Percentiles rank a stretch among this genome's conserved stretches.
phyloP scores from a whole-genome alignment of 2,797 vertebrate species.

The Alauda arvensis region DNA sequence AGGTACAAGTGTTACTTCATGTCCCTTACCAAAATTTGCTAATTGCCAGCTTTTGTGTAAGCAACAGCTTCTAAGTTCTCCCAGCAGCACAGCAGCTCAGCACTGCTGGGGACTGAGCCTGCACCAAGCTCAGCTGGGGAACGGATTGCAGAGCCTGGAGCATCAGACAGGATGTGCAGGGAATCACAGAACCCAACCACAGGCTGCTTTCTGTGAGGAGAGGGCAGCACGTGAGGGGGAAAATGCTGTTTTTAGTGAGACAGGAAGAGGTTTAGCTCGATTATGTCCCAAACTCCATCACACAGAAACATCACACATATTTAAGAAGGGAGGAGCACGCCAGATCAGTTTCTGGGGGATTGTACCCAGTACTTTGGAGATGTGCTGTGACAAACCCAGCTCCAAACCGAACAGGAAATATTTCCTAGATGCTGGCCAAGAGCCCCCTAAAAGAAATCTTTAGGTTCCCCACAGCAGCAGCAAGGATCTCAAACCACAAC shows the following conservation, averaged over 20 bases:
- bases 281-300: not conserved
- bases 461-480: not conserved
- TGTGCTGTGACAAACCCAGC: not conserved
- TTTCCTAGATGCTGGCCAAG: not conserved
- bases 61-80: not conserved
- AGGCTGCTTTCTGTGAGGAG: not conserved
- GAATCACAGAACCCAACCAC: not conserved
- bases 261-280: not conserved
- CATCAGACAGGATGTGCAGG: not conserved
- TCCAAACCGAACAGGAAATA: not conserved
- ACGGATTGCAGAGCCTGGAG: not conserved
- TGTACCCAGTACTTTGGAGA: not conserved
- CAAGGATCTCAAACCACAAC: not conserved
- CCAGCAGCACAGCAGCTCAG: not conserved
- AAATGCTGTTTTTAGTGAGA: not conserved
- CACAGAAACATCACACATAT: fast-evolving
- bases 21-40: conserved; percentile 6
- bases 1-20: not conserved
- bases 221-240: fast-evolving
- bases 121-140: not conserved
- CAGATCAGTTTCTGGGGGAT: not conserved
- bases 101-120: not conserved
- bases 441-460: not conserved
- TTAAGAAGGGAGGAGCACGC: not conserved
- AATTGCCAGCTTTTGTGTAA: conserved; percentile 11